Evolutionary conservation across 1,140 invertebrate species (phyloP).

Genomic region (Saccostrea cuccullata): DNA sequence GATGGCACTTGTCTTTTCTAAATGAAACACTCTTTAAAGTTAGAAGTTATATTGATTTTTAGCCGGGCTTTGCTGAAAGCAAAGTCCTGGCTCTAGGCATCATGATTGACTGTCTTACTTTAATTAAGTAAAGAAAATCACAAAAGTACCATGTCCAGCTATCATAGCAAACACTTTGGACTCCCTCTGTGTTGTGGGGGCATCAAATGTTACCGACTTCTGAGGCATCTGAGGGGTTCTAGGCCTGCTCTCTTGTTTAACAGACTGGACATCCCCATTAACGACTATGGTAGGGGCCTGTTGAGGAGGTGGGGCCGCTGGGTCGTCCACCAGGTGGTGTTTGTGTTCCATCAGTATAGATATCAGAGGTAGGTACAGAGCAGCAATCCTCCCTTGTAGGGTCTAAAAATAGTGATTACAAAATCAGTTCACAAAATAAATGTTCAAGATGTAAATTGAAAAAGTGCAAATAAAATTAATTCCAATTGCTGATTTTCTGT

Average conservation of each 20-base stretch:
- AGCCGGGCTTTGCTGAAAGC: too few species aligned
- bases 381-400: slow-evolving; percentile 90
- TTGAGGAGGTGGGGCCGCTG: slow-evolving; percentile 44
- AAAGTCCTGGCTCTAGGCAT: too few species aligned
- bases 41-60: too few species aligned
- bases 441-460: too few species aligned
- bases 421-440: neutral
- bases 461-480: too few species aligned
- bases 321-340: slow-evolving; percentile 79
- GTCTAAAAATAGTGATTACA: slow-evolving; percentile 80
- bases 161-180: slow-evolving; percentile 88
- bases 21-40: too few species aligned
- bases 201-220: slow-evolving; percentile 52
- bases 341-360: slow-evolving; percentile 91
- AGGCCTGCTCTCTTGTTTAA: slow-evolving; percentile 49
- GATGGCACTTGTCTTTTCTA: too few species aligned
- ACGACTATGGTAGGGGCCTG: slow-evolving; percentile 38
- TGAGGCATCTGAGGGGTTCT: slow-evolving; percentile 44
- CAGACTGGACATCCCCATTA: slow-evolving; percentile 56
- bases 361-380: slow-evolving; percentile 94
- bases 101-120: too few species aligned
- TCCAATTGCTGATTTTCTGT: too few species aligned
- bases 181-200: slow-evolving; percentile 81
- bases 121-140: neutral
- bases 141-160: slow-evolving; percentile 80